Evolutionary conservation across 2,797 vertebrate species (phyloP).

Genomic region (Pelodytes ibericus): DNA sequence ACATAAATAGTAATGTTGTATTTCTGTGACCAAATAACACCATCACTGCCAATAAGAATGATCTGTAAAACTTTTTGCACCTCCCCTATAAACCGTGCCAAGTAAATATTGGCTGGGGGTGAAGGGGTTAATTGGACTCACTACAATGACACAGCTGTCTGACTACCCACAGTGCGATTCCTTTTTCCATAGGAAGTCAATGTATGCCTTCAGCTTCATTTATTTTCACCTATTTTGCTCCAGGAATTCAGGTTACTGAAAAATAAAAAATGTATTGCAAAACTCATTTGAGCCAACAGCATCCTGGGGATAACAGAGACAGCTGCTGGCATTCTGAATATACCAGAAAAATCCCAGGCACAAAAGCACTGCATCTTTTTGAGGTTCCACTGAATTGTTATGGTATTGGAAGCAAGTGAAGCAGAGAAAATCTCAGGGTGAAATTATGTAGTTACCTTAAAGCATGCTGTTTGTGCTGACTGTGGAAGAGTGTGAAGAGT

Average conservation of each 20-base stretch:
- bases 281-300: slow-evolving; percentile 56
- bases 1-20: slow-evolving; percentile 57
- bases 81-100: slow-evolving; percentile 8
- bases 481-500: slow-evolving; percentile 22
- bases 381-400: slow-evolving; percentile 53
- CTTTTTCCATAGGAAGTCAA: slow-evolving; percentile 47
- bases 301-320: slow-evolving; percentile 56
- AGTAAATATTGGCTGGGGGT: slow-evolving; percentile 3
- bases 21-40: no score
- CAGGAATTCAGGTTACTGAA: slow-evolving; percentile 44
- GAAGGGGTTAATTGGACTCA: slow-evolving; percentile 37
- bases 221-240: slow-evolving; percentile 55
- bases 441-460: slow-evolving; percentile 51
- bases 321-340: slow-evolving; percentile 53
- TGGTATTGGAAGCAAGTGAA: slow-evolving; percentile 50
- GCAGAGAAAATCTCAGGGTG: slow-evolving; percentile 53
- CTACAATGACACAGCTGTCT: slow-evolving; percentile 35
- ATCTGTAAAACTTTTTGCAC: slow-evolving; percentile 8
- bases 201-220: slow-evolving; percentile 51
- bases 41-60: background rate
- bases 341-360: slow-evolving; percentile 52
- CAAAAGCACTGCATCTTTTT: slow-evolving; percentile 42
- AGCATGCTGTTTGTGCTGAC: slow-evolving; percentile 49
- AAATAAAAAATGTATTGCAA: slow-evolving; percentile 55
- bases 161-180: background rate